A percentile compares a stretch with the other conserved stretches of the same genome.
Evolutionary conservation across 2,113 vertebrate species (phyloP).

Genomic region (Porphyrio hochstetteri): DNA sequence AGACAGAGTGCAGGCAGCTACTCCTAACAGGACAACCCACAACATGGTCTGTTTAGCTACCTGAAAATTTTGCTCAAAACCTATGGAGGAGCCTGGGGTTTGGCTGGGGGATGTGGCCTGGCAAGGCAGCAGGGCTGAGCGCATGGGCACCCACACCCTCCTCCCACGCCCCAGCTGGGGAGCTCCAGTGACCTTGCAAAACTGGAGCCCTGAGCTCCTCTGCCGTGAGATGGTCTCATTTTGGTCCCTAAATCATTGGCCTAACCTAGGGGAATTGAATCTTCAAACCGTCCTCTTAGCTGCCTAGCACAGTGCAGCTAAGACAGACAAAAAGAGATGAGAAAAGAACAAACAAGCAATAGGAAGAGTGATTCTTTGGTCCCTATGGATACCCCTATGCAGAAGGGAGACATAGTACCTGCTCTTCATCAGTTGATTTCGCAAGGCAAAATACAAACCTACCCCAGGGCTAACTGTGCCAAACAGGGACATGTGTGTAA

Average conservation of each 20-base stretch:
- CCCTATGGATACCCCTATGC: fast-evolving
- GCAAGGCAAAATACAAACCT: background rate
- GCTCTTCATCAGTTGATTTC: background rate
- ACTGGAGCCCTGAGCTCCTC: background rate
- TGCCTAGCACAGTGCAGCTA: fast-evolving
- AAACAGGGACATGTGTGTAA: background rate
- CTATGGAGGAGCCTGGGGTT: background rate
- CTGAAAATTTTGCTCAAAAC: background rate
- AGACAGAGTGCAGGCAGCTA: background rate
- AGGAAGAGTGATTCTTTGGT: background rate
- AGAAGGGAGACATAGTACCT: background rate
- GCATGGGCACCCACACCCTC: background rate
- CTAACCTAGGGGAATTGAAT: background rate
- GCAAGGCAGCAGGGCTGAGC: background rate
- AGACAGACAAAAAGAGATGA: background rate
- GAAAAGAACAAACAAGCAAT: background rate
- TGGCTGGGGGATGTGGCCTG: background rate
- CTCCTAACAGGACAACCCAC: background rate
- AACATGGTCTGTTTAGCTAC: background rate
- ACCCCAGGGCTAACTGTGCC: background rate
- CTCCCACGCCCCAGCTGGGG: fast-evolving
- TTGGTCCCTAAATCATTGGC: background rate
- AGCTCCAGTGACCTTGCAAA: background rate
- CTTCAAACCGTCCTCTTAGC: background rate
- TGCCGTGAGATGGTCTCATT: background rate